phyloP scores from a whole-genome alignment of 2,888 invertebrate species.

The Acrobasis consociella region DNA sequence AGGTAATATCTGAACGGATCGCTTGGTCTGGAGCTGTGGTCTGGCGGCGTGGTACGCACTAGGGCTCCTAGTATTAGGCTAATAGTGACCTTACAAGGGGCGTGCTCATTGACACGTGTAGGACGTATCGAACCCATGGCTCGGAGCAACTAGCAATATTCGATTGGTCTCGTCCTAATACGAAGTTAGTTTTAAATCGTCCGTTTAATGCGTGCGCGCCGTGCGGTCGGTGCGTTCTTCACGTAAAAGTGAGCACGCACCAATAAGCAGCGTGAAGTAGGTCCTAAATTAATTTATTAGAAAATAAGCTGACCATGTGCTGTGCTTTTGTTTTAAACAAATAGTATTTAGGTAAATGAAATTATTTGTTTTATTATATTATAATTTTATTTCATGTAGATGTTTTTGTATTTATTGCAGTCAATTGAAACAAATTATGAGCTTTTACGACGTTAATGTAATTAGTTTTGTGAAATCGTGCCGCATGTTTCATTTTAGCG shows the following conservation, averaged over 20 bases:
- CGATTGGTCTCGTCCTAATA: neutral
- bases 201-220: neutral
- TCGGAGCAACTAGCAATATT: neutral
- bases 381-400: conserved; percentile 61
- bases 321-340: conserved; percentile 82
- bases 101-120: neutral
- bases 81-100: conserved; percentile 55
- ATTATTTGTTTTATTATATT: conserved; percentile 68
- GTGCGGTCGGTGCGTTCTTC: neutral
- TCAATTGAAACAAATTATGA: conserved; percentile 65
- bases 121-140: conserved; percentile 30
- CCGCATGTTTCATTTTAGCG: conserved; percentile 61
- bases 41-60: conserved; percentile 56
- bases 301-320: conserved; percentile 81
- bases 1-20: conserved; percentile 24
- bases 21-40: conserved; percentile 26
- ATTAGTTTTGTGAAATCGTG: conserved; percentile 53
- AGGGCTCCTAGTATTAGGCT: conserved; percentile 74
- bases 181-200: neutral
- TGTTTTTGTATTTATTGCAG: conserved; percentile 76
- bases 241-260: conserved; percentile 1
- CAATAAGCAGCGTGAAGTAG: conserved; percentile 62
- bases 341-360: conserved; percentile 76
- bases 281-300: conserved; percentile 74
- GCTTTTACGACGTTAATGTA: conserved; percentile 68